Base-by-base conservation (phyloP, 1,140 invertebrate species). In the Odontomachus brunneus region DNA sequence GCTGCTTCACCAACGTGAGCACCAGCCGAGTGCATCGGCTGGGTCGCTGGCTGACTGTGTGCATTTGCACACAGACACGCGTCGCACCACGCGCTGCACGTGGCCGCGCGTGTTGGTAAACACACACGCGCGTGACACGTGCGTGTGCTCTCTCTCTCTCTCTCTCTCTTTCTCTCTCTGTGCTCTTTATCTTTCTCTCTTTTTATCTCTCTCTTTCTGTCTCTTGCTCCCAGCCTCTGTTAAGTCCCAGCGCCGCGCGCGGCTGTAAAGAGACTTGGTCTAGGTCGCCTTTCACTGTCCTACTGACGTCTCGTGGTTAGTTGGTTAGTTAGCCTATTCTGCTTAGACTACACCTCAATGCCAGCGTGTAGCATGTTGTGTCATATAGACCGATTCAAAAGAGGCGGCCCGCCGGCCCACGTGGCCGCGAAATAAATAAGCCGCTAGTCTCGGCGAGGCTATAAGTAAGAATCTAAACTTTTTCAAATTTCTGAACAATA, bases 281-380 rank as follows among this genome's bases (percentile, higher is more conserved):
- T 92, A 92, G 91, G 91, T 92, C 91, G 90, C 91, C 91, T 92
- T 92, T 92, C 91, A 92, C 91, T 92, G 90, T 92, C 90, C 91
- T 88, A 92, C 88, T 91, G 85, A 89, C 86, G 88, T 90, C 88
- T 89, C 88, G 88, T 88, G 89, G 88, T 89, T 89, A 89, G 84
- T 89, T 89, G 88, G 84, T 89, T 88, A 89, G 88, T 89, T 88
- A 87, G 87, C 81, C 89, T 85, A 90, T 89, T 89, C 87, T 87
- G 86, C 87, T 85, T 81, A 85, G 86, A 62, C 75, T 88, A 82
- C 85, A 74, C 84, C 85, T 90, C 90, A 91, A 91, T 91, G 89
- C 90, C 90, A 90, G 87, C 86, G 74, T 84, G 53, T 82, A 84
- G 29, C 78, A 76, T 73, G 86, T 83, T 73, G 83, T 73, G 83